Percentiles rank a stretch among this genome's conserved stretches.
Conservation (phyloP, 1,140 invertebrate species). For the Conus ventricosus region DNA sequence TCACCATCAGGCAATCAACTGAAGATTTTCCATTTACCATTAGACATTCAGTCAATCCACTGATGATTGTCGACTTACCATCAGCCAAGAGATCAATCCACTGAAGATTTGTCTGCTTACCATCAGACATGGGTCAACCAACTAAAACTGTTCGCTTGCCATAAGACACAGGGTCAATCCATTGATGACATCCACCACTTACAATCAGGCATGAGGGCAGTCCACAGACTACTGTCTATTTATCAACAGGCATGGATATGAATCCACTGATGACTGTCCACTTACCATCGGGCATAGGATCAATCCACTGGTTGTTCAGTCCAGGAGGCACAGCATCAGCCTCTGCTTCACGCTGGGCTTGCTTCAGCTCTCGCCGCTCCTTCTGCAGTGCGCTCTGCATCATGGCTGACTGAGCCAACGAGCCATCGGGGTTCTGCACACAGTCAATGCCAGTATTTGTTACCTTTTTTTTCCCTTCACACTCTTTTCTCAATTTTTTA, state of each 20-base stretch:
- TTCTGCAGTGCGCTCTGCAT: constrained; percentile 99
- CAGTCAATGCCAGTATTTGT: background rate
- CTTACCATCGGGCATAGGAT: constrained; percentile 89
- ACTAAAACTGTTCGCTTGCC: too few species aligned
- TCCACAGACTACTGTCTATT: constrained; percentile 89
- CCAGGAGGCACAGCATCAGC: constrained; percentile 89
- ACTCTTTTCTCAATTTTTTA: too few species aligned
- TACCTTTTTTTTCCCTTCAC: too few species aligned
- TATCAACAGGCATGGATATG: too few species aligned
- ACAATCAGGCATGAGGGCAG: constrained; percentile 93
- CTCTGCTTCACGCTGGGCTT: constrained; percentile 85
- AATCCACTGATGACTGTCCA: background rate
- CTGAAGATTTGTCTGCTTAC: too few species aligned
- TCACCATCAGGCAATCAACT: too few species aligned
- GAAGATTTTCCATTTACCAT: too few species aligned
- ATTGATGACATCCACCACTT: background rate
- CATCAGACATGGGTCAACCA: too few species aligned
- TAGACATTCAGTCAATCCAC: too few species aligned
- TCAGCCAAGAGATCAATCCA: too few species aligned
- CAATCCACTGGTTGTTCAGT: constrained; percentile 95
- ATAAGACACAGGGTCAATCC: too few species aligned
- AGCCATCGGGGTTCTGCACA: constrained; percentile 94
- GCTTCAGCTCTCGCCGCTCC: constrained; percentile 85
- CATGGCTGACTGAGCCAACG: constrained; percentile 97
- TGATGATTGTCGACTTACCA: too few species aligned